Conservation (phyloP, 92 coral and sea anemone genomes). For the Siderastrea siderea region DNA sequence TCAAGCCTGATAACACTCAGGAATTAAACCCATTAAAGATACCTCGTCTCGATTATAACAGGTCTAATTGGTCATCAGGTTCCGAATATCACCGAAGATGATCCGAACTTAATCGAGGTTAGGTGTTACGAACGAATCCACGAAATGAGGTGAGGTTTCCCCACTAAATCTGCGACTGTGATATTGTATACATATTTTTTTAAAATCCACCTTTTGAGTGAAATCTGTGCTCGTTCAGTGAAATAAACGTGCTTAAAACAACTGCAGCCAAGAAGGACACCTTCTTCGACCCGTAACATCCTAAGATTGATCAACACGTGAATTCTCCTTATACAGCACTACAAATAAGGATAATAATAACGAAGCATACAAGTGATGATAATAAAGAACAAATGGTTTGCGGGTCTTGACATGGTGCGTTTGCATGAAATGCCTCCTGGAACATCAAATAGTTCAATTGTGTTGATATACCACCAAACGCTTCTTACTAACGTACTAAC, state of each 20-base stretch:
- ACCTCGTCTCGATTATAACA: not conserved
- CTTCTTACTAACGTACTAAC: not conserved
- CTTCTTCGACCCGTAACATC: not conserved
- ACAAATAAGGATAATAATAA: no score
- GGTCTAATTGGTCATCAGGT: not conserved
- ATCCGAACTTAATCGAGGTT: conserved; percentile 6
- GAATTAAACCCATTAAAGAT: not conserved
- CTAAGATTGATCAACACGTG: no score
- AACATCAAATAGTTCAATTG: no score
- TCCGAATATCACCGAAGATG: conserved; percentile 20
- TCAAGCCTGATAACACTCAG: not conserved
- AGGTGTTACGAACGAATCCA: not conserved
- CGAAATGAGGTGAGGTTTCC: not conserved
- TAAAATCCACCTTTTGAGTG: not conserved
- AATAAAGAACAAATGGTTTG: no score
- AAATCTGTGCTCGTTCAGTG: not conserved
- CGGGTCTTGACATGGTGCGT: no score
- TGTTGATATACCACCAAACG: not conserved
- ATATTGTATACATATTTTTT: not conserved
- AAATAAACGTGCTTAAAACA: not conserved
- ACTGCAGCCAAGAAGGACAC: not conserved
- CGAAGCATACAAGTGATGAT: no score
- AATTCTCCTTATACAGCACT: no score
- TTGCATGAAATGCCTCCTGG: no score
- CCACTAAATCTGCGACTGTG: not conserved